Evolutionary conservation across 35 echinoderm and acorn worm species (phyloP), one percentile per base, ranked within the genome.

Genomic region (Anneissia japonica): DNA sequence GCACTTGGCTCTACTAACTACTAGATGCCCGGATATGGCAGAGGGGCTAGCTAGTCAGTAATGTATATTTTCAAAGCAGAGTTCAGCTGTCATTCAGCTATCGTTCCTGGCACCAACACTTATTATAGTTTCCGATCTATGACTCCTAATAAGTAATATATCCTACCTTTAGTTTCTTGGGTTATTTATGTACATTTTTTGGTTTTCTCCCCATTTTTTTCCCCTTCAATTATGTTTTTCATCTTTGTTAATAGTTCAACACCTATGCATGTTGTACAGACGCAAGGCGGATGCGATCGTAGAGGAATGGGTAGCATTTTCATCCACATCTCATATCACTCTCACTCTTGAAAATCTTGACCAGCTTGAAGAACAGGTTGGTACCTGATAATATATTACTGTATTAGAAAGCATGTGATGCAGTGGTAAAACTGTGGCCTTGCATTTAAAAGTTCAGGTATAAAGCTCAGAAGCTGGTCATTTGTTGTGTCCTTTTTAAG

Each of bases 231-330:
- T n/a, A n/a, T n/a, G n/a, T 81, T 4, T 21, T 19, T 0, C 35
- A 81, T 37, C 79, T 0, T 23, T 32, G 36, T 38, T 37, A 82
- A n/a, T 37, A 96, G 93, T 96, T 72, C 72, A 89, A 77, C 86
- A 96, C 38, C 72, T 96, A 38, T 96, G 93, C 81, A 5, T 88
- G 28, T 56, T 92, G 38, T 92, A 91, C 45, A 83, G 87, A 81
- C 46, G 92, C 74, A 85, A 91, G 33, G 86, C 81, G 55, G 74
- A 83, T 9, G 82, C 81, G 31, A 79, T 88, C 9, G 82, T 81
- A 26, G 90, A 82, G 19, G 93, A 92, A 82, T 96, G 93, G 93
- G 81, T 96, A 16, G 93, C 93, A 13, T 76, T 86, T 31, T 92
- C 90, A 26, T 80, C 76, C 34, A 38, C 84, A 32, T 86, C 72